These are phyloP conservation scores for Sinosuthora webbiana DNA, from an alignment of 2,113 vertebrate genomes.

Conservation along the genomic window DNA sequence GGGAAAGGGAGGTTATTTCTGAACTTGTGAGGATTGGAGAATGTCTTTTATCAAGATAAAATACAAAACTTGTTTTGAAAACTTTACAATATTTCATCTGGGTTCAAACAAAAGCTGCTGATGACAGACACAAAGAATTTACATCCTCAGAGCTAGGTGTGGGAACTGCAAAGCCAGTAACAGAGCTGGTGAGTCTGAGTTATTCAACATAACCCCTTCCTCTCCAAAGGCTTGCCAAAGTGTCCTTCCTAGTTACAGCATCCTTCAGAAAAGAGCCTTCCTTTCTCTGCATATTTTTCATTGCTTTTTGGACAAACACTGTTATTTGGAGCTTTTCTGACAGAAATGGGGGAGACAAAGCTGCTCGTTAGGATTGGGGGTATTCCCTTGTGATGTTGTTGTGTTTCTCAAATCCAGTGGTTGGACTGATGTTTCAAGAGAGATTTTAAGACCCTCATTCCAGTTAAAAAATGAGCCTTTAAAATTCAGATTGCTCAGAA, in stretches of 20 bases:
- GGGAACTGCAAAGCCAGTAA: neutral
- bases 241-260: neutral
- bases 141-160: neutral
- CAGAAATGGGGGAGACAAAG: neutral
- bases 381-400: neutral
- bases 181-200: neutral
- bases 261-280: neutral
- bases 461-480: neutral
- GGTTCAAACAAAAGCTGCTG: conserved; percentile 57
- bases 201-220: neutral
- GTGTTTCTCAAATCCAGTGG: neutral
- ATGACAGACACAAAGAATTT: conserved; percentile 29
- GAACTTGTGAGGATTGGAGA: conserved; percentile 7
- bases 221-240: neutral
- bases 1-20: conserved; percentile 40
- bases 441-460: neutral
- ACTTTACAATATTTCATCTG: conserved; percentile 45
- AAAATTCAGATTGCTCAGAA: neutral
- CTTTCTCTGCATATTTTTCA: neutral
- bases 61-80: conserved; percentile 60
- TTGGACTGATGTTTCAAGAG: neutral
- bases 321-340: neutral
- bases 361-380: neutral
- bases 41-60: conserved; percentile 51
- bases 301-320: neutral